Evolutionary conservation across 2,888 invertebrate genomes (phyloP).

Genomic region (Pandemis heparana): DNA sequence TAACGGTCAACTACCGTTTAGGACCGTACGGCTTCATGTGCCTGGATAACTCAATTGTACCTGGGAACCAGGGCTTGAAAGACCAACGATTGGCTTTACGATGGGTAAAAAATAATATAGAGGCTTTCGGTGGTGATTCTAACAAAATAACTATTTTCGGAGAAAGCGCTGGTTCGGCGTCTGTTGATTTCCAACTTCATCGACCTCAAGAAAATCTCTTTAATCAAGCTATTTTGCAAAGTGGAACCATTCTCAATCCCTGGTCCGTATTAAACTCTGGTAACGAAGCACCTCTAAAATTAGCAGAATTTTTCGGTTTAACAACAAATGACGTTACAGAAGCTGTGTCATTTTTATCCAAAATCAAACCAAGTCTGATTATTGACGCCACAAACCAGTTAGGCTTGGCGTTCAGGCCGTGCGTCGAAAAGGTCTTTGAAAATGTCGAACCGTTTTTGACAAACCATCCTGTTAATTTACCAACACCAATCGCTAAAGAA

Average conservation of each 20-base stretch:
- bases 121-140: slow-evolving; percentile 65
- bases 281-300: slow-evolving; percentile 52
- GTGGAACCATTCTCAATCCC: slow-evolving; percentile 55
- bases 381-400: slow-evolving; percentile 51
- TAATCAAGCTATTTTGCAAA: slow-evolving; percentile 62
- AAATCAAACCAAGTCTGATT: slow-evolving; percentile 51
- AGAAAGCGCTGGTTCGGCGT: slow-evolving; percentile 61
- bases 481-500: slow-evolving; percentile 54
- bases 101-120: slow-evolving; percentile 66
- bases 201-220: slow-evolving; percentile 57
- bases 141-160: slow-evolving; percentile 63
- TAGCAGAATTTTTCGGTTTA: slow-evolving; percentile 58
- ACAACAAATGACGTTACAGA: slow-evolving; percentile 48
- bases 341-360: slow-evolving; percentile 58
- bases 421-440: slow-evolving; percentile 61
- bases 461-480: slow-evolving; percentile 54
- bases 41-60: slow-evolving; percentile 56
- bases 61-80: slow-evolving; percentile 70
- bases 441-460: slow-evolving; percentile 58
- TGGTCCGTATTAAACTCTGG: slow-evolving; percentile 54
- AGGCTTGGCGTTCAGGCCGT: slow-evolving; percentile 56
- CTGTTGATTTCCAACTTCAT: slow-evolving; percentile 56
- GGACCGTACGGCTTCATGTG: slow-evolving; percentile 71
- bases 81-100: slow-evolving; percentile 63
- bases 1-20: slow-evolving; percentile 62